Evolutionary conservation across 1,140 invertebrate species (phyloP), one percentile per base, ranked within the genome.

Genomic region (Procambarus clarkii): DNA sequence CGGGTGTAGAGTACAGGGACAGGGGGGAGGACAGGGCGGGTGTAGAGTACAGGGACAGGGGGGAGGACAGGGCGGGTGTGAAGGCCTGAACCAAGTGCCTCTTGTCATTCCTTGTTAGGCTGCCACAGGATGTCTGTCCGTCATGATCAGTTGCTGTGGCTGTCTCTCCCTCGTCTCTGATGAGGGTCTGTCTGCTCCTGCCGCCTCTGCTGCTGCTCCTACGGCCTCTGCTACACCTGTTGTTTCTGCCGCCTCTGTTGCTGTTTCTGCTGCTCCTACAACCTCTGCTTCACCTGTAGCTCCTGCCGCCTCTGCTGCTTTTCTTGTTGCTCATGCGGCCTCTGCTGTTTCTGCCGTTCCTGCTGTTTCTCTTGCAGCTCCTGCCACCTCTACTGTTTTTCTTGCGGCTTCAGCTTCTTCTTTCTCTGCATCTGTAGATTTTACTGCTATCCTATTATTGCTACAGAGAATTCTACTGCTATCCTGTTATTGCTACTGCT

Each of bases 91-190:
- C 44, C 50, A 46, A 83, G 81, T 83, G 34, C 34, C 54, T 69
- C 81, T 83, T 13, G 81, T 83, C 81, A 83, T 83, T 83, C 81
- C 81, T 83, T 69, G 58, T 83, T 83, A 83, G 54, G 58, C 5
- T 9, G 58, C 34, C 81, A 83, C 81, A 83, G 81, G 81, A 83
- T 69, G 81, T 83, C 60, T 69, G 81, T 83, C 81, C 34, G 34
- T 83, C 81, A 83, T 69, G 34, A 83, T 83, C 34, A 82, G 24
- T 60, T 34, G 15, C 81, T 34, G n/a, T 45, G 44, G 45, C 77
- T 79, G 45, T 79, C 77, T 64, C 11, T 7, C 81, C 60, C 60
- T 60, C 79, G 34, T 34, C 34, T 34, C 34, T 34, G 34, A 34
- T 34, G 34, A 34, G 34, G 34, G 34, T 34, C 34, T 48, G n/a